Evolutionary conservation across 1,140 invertebrate species (phyloP).

Genomic region (Formica selysi): DNA sequence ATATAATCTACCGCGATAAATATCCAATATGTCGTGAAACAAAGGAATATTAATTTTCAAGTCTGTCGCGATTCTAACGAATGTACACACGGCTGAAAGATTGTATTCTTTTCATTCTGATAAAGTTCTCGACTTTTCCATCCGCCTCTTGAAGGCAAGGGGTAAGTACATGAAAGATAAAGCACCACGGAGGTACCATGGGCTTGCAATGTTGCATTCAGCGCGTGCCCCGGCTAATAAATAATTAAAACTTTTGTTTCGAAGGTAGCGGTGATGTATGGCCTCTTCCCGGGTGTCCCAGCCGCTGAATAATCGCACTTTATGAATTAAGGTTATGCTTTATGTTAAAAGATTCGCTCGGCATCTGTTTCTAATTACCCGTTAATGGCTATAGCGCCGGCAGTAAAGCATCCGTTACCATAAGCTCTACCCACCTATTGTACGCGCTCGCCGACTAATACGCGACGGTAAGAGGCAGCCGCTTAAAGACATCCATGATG

Average conservation of each 20-base stretch:
- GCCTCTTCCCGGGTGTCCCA: slow-evolving; percentile 80
- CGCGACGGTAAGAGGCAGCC: slow-evolving; percentile 53
- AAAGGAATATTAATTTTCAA: slow-evolving; percentile 57
- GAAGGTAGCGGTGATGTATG: slow-evolving; percentile 85
- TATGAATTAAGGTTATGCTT: slow-evolving; percentile 87
- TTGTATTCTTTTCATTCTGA: slow-evolving; percentile 61
- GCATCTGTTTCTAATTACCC: slow-evolving; percentile 87
- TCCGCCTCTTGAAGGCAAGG: slow-evolving; percentile 57
- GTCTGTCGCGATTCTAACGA: slow-evolving; percentile 42
- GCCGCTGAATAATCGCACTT: slow-evolving; percentile 86
- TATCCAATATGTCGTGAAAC: slow-evolving; percentile 10
- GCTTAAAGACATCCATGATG: slow-evolving; percentile 45
- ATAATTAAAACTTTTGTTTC: slow-evolving; percentile 87
- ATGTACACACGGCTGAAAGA: slow-evolving; percentile 33
- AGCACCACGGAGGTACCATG: slow-evolving; percentile 31
- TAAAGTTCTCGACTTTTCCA: slow-evolving; percentile 64
- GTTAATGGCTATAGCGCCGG: slow-evolving; percentile 85
- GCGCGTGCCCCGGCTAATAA: slow-evolving; percentile 84
- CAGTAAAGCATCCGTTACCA: slow-evolving; percentile 85
- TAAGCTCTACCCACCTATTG: slow-evolving; percentile 77
- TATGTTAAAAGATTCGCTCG: slow-evolving; percentile 87
- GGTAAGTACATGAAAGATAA: slow-evolving; percentile 69
- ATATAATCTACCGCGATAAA: slow-evolving; percentile 20
- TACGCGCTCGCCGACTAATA: slow-evolving; percentile 56
- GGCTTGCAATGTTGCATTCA: slow-evolving; percentile 81